Base-by-base conservation (phyloP, 1,140 invertebrate genomes). In the Panagrolaimus sp. region DNA sequence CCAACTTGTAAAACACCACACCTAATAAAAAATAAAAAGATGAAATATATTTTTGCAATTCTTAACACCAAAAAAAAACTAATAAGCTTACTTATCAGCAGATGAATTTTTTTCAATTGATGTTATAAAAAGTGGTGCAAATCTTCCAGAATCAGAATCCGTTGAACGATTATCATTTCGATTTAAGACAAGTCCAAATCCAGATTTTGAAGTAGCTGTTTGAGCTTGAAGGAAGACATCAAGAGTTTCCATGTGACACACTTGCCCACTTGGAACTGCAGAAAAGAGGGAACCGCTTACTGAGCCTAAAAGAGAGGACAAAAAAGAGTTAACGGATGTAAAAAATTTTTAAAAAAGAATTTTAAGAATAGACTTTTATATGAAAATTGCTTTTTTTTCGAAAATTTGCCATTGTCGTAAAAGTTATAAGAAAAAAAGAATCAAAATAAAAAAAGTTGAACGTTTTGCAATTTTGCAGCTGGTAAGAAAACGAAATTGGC, bases 1-100 rank as follows among this genome's bases (percentile, higher is more conserved):
- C 91, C 89, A 14, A 89, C 87, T 86, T 92, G 90, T 15, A 93
- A 85, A 70, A 91, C 89, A 15, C 90, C 90, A 77, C 89, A 88
- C 73, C 89, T 75, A 26, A 38, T 4, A 38, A 38, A 14, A 63
- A 72, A 28, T 21, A 17, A 43, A 24, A 68, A 38, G 17, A 17
- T 5, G 26, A 17, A 24, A 73, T 55, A 43, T 65, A 48, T 17
- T 15, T 28, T 21, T 24, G 28, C 15, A 14, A 65, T 71, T 24
- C 15, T 68, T 69, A 68, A 26, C 17, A 26, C 38, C 2, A 66
- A 10, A 1, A 26, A 17, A 24, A 55, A 74, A 64, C 44, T 43
- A 67, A 9, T 28, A 58, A 47, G 76, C 77, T 82, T 85, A 91
- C 90, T 88, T 89, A 74, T 90, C 90, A 17, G 90, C 90, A 15